Evolutionary conservation across 2,113 vertebrate species (phyloP).

Genomic region (Cisticola juncidis): DNA sequence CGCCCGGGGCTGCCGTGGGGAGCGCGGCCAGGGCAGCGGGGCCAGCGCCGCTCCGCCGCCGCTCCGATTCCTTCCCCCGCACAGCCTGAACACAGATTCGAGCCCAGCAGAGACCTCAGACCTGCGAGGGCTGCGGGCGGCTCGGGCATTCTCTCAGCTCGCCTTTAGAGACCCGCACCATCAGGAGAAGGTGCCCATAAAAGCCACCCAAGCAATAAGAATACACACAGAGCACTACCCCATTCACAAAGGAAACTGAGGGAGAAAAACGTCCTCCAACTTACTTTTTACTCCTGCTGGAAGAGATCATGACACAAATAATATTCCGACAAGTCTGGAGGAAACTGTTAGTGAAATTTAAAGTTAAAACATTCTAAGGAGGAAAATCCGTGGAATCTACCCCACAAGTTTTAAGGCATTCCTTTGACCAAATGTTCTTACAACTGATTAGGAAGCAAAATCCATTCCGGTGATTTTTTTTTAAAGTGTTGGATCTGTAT

Average conservation of each 20-base stretch:
- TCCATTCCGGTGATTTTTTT: accelerated
- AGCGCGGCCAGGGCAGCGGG: neutral
- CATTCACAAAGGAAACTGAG: neutral
- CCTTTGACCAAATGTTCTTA: neutral
- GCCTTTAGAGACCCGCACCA: neutral
- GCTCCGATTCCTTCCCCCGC: neutral
- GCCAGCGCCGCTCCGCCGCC: neutral
- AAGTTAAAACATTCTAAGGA: neutral
- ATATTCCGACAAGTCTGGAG: neutral
- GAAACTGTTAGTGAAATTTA: neutral
- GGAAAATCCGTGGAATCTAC: neutral
- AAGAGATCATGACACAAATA: neutral
- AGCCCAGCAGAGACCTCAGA: too few species aligned
- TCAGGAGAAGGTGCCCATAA: neutral
- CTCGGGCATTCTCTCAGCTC: neutral
- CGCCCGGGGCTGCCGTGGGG: neutral
- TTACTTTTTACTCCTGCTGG: neutral
- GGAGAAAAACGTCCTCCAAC: too few species aligned
- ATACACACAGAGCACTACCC: neutral
- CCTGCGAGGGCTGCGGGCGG: neutral
- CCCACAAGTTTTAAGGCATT: neutral
- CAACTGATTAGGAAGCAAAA: neutral
- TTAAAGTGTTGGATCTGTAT: neutral
- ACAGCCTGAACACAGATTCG: accelerated
- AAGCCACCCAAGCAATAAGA: neutral